Base-by-base conservation (phyloP, 2,797 vertebrate genomes). In the Sitta carolinensis region DNA sequence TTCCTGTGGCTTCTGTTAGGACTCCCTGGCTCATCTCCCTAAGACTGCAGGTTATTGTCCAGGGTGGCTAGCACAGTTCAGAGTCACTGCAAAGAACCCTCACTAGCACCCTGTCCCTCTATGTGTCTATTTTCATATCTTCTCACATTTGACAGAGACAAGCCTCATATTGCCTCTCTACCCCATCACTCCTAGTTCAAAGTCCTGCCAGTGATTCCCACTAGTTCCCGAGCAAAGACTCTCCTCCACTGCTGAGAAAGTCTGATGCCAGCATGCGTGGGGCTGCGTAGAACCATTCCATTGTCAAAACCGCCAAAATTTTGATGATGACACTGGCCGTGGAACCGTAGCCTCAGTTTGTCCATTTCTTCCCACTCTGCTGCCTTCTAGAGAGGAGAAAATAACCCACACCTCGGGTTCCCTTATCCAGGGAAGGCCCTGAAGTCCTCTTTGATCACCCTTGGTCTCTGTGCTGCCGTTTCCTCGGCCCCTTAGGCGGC, bases 401-500 rank as follows among this genome's bases (percentile, higher is more conserved):
- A 3, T 13, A 62, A 45, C 29, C 29, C 38, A 13, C 30, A 7
- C 7, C 6, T 10, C 20, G 2, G 38, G 4, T 3, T 38, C 16
- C 38, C 29, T 40, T 13, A 22, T 36, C 20, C 29, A 16, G 16
- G 13, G 38, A 34, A 64, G 64, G 72, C 51, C 51, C 15, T 16
- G 15, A 45, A 20, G 47, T 13, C 34, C 30, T 72, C 32, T 70
- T 9, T 10, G 18, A 3, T 30, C 2, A 0, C 38, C 17, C 15
- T 32, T 1, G 16, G 66, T 17, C 30, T 11, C 4, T 16, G 29
- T 52, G 67, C 27, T 58, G 66, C 26, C 1, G 0, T 40, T 40
- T 64, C 26, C 45, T 42, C 0, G 3, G 26, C 10, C 11, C 34
- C 6, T 40, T 14, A 0, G 0, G 3, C 8, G 52, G 30, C 20